phyloP scores from a whole-genome alignment of 2,888 invertebrate species.

The Epirrhoe tristata region DNA sequence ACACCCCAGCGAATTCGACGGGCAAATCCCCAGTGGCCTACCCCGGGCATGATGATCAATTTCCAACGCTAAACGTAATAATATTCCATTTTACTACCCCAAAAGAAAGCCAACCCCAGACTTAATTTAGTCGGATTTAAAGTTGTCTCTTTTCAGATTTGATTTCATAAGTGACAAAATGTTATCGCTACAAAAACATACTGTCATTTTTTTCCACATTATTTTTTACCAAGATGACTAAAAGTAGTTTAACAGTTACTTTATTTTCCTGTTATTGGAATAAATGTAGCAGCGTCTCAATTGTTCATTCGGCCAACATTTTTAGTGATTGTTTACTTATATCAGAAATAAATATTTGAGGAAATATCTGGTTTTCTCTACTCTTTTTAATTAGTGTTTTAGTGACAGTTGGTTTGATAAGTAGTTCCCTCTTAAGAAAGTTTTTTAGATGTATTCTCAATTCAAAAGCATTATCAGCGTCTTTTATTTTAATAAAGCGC shows the following conservation, averaged over 20 bases:
- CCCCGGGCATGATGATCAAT: conserved; percentile 69
- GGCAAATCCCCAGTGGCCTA: conserved; percentile 62
- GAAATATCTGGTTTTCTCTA: too few species aligned
- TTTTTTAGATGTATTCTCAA: neutral
- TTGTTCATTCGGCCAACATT: too few species aligned
- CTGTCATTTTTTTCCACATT: too few species aligned
- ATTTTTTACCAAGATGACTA: too few species aligned
- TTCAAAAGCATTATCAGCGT: conserved; percentile 36
- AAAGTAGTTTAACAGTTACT: too few species aligned
- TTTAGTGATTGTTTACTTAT: too few species aligned
- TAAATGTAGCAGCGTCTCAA: too few species aligned
- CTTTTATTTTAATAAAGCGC: conserved; percentile 44
- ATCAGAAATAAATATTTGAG: too few species aligned
- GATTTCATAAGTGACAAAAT: conserved; percentile 27
- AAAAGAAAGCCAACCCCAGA: conserved; percentile 53
- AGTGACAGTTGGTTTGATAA: too few species aligned
- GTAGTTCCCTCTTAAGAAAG: too few species aligned
- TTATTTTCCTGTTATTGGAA: too few species aligned
- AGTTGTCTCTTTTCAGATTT: conserved; percentile 47
- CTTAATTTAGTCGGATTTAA: conserved; percentile 56
- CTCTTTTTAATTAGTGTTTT: too few species aligned
- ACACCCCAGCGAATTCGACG: conserved; percentile 61
- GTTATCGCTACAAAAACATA: neutral
- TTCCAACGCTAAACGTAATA: conserved; percentile 72
- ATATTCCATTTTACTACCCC: conserved; percentile 69